These are phyloP conservation scores for Oplegnathus fasciatus DNA, from an alignment of 2,113 vertebrate genomes.

Conservation along the genomic window DNA sequence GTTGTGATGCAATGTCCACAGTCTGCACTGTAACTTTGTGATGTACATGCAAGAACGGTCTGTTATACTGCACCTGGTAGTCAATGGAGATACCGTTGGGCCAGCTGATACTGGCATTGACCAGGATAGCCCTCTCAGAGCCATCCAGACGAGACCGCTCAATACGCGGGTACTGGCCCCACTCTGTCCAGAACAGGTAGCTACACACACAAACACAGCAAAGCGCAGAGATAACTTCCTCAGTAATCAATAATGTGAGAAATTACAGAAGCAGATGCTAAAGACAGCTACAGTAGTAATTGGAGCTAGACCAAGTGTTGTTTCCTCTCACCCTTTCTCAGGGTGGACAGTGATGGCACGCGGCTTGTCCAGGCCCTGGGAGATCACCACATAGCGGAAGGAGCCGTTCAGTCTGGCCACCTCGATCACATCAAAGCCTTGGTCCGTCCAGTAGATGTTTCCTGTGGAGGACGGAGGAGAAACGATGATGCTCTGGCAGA, in stretches of 20 bases:
- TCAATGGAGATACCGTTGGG: conserved; percentile 97
- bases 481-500: background rate
- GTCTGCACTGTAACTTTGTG: background rate
- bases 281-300: background rate
- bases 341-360: conserved; percentile 97
- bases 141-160: conserved; percentile 95
- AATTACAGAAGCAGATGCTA: conserved; percentile 15
- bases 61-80: conserved; percentile 88
- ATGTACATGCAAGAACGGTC: background rate
- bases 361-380: conserved; percentile 96
- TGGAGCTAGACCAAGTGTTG: background rate
- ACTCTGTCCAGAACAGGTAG: conserved; percentile 98
- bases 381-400: conserved; percentile 97
- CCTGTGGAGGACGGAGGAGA: conserved; percentile 78
- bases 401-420: conserved; percentile 96
- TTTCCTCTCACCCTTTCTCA: conserved; percentile 90
- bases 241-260: conserved; percentile 23
- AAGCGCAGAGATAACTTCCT: conserved; percentile 20
- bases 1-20: background rate
- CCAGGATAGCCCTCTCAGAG: conserved; percentile 90
- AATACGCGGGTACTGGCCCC: conserved; percentile 97
- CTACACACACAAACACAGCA: conserved; percentile 73
- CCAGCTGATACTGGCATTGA: conserved; percentile 97
- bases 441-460: conserved; percentile 99
- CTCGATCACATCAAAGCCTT: conserved; percentile 98